Evolutionary conservation across 2,888 invertebrate species (phyloP).

Genomic region (Oxytorus armatus): DNA sequence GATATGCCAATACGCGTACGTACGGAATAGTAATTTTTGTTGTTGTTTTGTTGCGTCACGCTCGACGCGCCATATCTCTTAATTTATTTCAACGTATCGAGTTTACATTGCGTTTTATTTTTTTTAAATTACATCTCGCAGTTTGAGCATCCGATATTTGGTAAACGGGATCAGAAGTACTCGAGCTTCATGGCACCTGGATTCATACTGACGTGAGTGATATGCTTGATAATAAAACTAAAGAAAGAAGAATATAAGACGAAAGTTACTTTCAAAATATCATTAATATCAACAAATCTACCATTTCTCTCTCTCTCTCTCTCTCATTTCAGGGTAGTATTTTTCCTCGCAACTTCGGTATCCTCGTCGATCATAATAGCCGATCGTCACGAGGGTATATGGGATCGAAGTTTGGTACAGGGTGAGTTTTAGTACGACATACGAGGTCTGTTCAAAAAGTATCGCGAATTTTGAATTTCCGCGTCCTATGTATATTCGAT

Average conservation of each 20-base stretch:
- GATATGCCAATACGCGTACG: conserved; percentile 86
- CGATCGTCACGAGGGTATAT: conserved; percentile 93
- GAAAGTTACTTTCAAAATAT: neutral
- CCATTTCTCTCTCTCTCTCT: neutral
- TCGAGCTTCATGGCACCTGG: conserved; percentile 94
- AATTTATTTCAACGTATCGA: neutral
- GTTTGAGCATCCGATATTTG: conserved; percentile 90
- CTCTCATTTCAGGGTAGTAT: conserved; percentile 88
- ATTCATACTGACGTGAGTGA: conserved; percentile 91
- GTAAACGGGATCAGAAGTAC: conserved; percentile 89
- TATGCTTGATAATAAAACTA: no score
- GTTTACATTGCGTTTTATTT: neutral
- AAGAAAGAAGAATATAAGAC: neutral
- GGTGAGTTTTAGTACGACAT: conserved; percentile 81
- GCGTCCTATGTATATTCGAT: no score
- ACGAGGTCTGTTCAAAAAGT: no score
- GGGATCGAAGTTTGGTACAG: conserved; percentile 94
- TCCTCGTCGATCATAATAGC: conserved; percentile 93
- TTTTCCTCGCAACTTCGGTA: conserved; percentile 93
- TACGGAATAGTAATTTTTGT: conserved; percentile 53
- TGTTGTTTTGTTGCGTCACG: conserved; percentile 12
- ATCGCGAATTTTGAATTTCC: no score
- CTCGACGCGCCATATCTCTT: conserved; percentile 9
- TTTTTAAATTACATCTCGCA: conserved; percentile 74
- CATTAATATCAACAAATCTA: conserved; percentile 4